Base-by-base conservation (phyloP, 2,113 vertebrate genomes). In the Patagioenas fasciata region DNA sequence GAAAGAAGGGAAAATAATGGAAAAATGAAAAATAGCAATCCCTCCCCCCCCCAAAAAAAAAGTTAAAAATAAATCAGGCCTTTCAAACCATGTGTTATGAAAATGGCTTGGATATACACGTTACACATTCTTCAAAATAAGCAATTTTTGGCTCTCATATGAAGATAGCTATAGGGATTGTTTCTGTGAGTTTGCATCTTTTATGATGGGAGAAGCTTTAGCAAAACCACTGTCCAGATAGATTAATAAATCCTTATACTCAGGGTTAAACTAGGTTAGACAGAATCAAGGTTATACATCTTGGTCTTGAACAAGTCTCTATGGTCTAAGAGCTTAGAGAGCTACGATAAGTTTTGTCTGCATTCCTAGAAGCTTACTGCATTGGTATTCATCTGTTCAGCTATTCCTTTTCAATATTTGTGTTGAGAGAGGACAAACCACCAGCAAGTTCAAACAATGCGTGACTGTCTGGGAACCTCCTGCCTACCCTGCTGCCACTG, bases 331-430 rank as follows among this genome's bases (percentile, higher is more conserved):
- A 74, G 26, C 67, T 85, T 31, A 85, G 42, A 70, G 42, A 94
- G 20, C 29, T 48, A 73, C 0, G 10, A 83, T 44, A 71, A 77
- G 34, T 93, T 70, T 70, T 62, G 67, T 88, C 75, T 95, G 71
- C 80, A 78, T 94, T 95, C 88, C 82, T 78, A 36, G 67, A 51
- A 83, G 82, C 91, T 90, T 80, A 71, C 42, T 88, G 51, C 71
- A 67, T 15, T 88, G 88, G 42, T 56, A 88, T 88, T 66, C 60
- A 64, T 88, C 51, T 85, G 60, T 62, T 88, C 93, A 93, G 56
- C 56, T 80, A 62, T 56, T 88, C 88, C 34, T 53, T 91, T 80
- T 93, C 88, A 94, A 3, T 91, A 74, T 85, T 83, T 85, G 32
- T 78, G n/a, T 67, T 60, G 53, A 60, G 56, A 28, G 47, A 94